Base-by-base conservation (phyloP, 2,113 vertebrate species). In the Rhynchopsitta pachyrhyncha region DNA sequence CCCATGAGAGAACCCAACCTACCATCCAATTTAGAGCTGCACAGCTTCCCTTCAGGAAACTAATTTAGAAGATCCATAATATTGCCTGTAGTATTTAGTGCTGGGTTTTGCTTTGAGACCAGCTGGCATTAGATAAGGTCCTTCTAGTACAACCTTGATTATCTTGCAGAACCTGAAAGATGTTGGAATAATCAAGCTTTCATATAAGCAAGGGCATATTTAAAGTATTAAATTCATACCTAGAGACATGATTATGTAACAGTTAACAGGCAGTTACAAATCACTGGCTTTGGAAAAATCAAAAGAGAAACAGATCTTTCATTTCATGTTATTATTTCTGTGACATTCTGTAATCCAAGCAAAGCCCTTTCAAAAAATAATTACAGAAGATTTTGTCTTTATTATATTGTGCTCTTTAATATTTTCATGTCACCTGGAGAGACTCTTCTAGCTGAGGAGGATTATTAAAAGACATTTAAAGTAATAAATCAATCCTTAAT, bases 251-350 rank as follows among this genome's bases (percentile, higher is more conserved):
- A 71, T 6, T 62, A 57, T 62, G 20, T 44, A 86, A 66, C 50
- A 94, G 69, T 29, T 86, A 92, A 68, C 23, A 95, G 37, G 53
- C 85, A 94, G 76, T 60, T 83, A 90, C 73, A 79, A 88, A 90
- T 90, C 79, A 78, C 24, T 92, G 24, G n/a, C 73, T 86, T 81
- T 86, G 25, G 24, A 86, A 93, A 93, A 93, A 86, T 64, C 46
- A 81, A 90, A 75, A 86, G 50, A 88, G 22, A 86, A 94, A 81
- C 35, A 52, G 75, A 71, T 71, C 39, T 78, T 83, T 90, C 84
- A 57, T 94, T 96, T 84, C 13, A 24, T 82, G 7, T 50, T 93
- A 92, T 85, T 90, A 79, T 93, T 95, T 83, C 69, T 90, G 41
- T 75, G 73, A 78, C 9, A 47, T 64, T 75, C 49, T 86, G 24